Evolutionary conservation across 1,140 invertebrate genomes (phyloP).

Genomic region (Cydia strobilella): DNA sequence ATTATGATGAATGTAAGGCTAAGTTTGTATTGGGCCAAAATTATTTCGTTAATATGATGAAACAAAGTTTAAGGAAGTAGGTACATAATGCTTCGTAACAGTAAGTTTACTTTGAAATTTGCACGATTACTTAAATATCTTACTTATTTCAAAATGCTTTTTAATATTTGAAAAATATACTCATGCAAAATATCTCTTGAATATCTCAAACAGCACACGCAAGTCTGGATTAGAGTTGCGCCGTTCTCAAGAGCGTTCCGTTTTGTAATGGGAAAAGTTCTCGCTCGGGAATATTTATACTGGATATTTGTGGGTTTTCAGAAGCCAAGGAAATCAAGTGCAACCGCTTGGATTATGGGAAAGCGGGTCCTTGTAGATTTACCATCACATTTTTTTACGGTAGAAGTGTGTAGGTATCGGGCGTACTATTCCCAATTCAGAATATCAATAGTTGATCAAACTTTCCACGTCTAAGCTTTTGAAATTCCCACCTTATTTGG

Average conservation of each 20-base stretch:
- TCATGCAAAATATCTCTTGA: not conserved
- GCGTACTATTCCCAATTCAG: too few species aligned
- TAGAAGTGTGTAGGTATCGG: not conserved
- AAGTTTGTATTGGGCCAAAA: too few species aligned
- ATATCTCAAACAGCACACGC: not conserved
- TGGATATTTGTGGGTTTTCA: not conserved
- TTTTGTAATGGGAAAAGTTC: slow-evolving; percentile 5
- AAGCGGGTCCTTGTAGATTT: not conserved
- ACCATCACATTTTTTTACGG: not conserved
- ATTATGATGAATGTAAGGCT: too few species aligned
- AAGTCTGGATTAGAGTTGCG: not conserved
- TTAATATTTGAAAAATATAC: not conserved
- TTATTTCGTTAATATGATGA: too few species aligned
- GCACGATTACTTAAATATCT: too few species aligned
- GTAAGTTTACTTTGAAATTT: too few species aligned
- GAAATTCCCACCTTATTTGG: too few species aligned
- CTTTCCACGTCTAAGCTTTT: too few species aligned
- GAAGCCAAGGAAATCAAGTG: not conserved
- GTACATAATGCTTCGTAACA: too few species aligned
- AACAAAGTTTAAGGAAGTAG: too few species aligned
- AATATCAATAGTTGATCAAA: too few species aligned
- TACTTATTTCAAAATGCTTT: not conserved
- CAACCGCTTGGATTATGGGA: slow-evolving; percentile 1
- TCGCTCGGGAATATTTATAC: slow-evolving; percentile 1
- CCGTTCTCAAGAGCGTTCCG: slow-evolving; percentile 7